A percentile compares a stretch with the other conserved stretches of the same genome.
Conservation (phyloP, 2,113 vertebrate species). For the Urocolius indicus region DNA sequence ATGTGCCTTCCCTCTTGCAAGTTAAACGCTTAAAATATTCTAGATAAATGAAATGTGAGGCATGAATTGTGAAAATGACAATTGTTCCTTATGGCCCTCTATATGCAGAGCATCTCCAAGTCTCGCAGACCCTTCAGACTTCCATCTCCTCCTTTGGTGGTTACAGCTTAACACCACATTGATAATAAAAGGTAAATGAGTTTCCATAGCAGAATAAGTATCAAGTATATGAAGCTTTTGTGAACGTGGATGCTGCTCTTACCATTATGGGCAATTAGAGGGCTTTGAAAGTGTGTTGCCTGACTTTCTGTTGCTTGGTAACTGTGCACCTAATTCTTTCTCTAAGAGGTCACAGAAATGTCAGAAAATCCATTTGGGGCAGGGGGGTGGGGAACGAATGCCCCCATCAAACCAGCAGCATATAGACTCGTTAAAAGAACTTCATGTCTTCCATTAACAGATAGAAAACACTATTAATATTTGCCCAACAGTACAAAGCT, state of each 20-base stretch:
- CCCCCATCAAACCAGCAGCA: conserved; percentile 14
- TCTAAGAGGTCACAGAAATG: conserved; percentile 78
- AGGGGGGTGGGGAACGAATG: not conserved
- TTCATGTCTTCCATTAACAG: conserved; percentile 16
- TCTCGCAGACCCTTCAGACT: not conserved
- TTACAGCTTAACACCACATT: not conserved
- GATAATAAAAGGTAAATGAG: conserved; percentile 58
- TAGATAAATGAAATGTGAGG: not conserved
- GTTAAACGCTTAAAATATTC: conserved; percentile 30
- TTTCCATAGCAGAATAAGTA: conserved; percentile 20
- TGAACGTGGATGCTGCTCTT: conserved; percentile 18
- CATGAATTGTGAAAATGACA: conserved; percentile 19
- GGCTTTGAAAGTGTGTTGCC: conserved; percentile 59
- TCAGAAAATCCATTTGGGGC: conserved; percentile 67
- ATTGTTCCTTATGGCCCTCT: not conserved
- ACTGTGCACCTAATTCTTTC: conserved; percentile 79
- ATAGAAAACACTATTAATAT: not conserved
- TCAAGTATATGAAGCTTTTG: conserved; percentile 12
- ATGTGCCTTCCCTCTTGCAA: not conserved
- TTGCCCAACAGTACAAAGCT: not conserved
- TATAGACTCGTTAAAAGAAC: conserved; percentile 32
- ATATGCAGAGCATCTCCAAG: not conserved
- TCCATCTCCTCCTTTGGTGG: not conserved
- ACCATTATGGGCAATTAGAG: conserved; percentile 55
- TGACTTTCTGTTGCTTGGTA: conserved; percentile 79